Evolutionary conservation across 1,140 invertebrate species (phyloP).

Genomic region (Nautilus pompilius): DNA sequence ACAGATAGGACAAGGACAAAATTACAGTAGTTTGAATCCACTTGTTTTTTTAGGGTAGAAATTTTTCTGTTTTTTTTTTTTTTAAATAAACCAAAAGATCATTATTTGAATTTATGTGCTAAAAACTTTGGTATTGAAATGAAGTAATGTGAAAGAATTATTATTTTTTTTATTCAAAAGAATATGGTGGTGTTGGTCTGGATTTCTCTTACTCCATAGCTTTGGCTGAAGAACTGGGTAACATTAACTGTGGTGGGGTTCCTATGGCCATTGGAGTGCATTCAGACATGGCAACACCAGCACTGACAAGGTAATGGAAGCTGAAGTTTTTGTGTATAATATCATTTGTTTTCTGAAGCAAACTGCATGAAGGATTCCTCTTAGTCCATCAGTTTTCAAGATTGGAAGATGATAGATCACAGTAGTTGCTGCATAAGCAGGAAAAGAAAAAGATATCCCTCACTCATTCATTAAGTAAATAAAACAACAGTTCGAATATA

Average conservation of each 20-base stretch:
- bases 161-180: conserved; percentile 35
- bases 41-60: background rate
- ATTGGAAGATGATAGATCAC: no score
- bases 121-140: background rate
- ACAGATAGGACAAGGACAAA: no score
- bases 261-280: conserved; percentile 64
- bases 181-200: conserved; percentile 63
- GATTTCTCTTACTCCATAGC: conserved; percentile 63
- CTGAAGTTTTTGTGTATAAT: background rate
- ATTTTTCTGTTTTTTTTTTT: background rate
- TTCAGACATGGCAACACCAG: conserved; percentile 61
- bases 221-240: conserved; percentile 61
- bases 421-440: no score
- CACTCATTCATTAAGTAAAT: no score
- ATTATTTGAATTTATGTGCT: background rate
- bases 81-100: background rate
- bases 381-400: no score
- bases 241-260: conserved; percentile 60
- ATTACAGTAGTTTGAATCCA: background rate
- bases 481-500: no score
- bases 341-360: no score
- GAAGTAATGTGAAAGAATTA: background rate
- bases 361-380: no score
- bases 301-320: conserved; percentile 51
- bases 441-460: no score